phyloP scores from a whole-genome alignment of 1,140 invertebrate species.

The Uloborus diversus region DNA sequence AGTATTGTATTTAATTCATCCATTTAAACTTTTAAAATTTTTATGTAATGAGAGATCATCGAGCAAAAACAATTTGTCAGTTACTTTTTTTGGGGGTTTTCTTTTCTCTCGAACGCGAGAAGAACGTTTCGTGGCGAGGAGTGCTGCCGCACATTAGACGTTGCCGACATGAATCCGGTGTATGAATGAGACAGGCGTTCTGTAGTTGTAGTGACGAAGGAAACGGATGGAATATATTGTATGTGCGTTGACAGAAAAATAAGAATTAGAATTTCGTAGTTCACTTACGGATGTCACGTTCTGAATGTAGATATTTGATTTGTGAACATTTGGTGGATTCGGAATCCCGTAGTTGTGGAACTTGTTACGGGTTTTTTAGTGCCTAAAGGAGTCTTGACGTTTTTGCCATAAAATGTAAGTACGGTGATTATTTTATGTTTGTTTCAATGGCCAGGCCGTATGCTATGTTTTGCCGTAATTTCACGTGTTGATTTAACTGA shows the following conservation, averaged over 20 bases:
- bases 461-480: neutral
- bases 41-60: neutral
- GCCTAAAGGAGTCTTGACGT: neutral
- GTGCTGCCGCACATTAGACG: neutral
- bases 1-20: neutral
- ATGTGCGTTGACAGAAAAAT: constrained; percentile 15
- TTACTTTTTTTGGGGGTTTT: neutral
- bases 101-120: neutral
- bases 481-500: neutral
- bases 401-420: too few species aligned
- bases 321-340: constrained; percentile 1
- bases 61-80: neutral
- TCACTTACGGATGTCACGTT: constrained; percentile 48
- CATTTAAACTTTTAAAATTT: neutral
- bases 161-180: neutral
- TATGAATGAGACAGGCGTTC: neutral
- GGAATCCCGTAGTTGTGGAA: neutral
- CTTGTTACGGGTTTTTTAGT: neutral
- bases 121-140: neutral
- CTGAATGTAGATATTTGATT: neutral
- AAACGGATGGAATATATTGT: constrained; percentile 31
- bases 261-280: constrained; percentile 45
- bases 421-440: neutral
- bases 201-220: neutral
- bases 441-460: neutral